phyloP scores from a whole-genome alignment of 1,140 invertebrate species.

The Platorchestia sp. region DNA sequence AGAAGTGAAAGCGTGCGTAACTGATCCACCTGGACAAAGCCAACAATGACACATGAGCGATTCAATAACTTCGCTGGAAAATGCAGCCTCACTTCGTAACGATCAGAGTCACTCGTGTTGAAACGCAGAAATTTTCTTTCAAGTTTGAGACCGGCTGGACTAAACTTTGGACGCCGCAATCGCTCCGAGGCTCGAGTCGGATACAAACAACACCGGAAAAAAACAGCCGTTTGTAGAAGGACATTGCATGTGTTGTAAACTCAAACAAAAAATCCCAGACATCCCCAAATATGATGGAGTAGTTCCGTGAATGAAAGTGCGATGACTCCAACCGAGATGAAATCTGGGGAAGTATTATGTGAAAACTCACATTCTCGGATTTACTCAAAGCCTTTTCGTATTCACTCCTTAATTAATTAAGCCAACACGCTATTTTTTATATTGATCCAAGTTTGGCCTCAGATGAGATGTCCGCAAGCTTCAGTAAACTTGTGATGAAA shows the following conservation, averaged over 20 bases:
- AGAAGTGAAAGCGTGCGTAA: neutral
- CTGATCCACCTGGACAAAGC: neutral
- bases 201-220: neutral
- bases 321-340: neutral
- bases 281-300: neutral
- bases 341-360: neutral
- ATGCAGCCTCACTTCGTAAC: neutral
- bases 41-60: neutral
- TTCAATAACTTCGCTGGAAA: neutral
- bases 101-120: neutral
- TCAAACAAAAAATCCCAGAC: neutral
- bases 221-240: neutral
- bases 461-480: neutral
- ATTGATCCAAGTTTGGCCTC: neutral
- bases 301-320: neutral
- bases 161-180: neutral
- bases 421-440: neutral
- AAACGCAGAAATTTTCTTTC: neutral
- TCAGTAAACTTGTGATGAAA: neutral
- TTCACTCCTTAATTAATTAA: neutral
- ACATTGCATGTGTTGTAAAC: neutral
- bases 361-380: neutral
- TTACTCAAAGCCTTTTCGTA: neutral
- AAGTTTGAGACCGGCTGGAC: neutral
- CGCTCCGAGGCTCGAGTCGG: neutral